Percentiles rank a stretch among this genome's conserved stretches.
Evolutionary conservation across 2,113 vertebrate genomes (phyloP).

Genomic region (Daubentonia madagascariensis): DNA sequence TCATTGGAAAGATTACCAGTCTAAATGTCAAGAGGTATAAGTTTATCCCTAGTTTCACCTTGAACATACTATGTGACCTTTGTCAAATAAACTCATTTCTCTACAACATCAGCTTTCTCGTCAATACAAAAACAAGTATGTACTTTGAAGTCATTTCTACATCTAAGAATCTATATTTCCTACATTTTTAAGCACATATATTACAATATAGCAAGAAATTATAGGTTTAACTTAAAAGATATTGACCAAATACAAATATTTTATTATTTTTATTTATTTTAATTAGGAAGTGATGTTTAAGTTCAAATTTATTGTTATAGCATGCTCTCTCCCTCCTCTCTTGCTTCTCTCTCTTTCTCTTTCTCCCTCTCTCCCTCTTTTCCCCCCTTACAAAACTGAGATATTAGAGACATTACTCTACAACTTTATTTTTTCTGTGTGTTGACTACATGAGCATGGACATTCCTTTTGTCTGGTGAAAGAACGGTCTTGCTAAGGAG

Average conservation of each 20-base stretch:
- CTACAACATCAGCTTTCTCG: background rate
- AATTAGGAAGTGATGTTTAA: background rate
- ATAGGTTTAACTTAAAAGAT: background rate
- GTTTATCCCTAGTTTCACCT: background rate
- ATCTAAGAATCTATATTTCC: background rate
- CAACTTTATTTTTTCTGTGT: background rate
- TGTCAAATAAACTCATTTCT: background rate
- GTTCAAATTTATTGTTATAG: background rate
- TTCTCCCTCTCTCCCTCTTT: background rate
- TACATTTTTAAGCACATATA: background rate
- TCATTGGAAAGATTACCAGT: background rate
- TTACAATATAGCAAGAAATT: background rate
- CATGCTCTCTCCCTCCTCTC: background rate
- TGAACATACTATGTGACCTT: background rate
- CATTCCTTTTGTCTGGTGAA: background rate
- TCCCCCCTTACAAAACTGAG: background rate
- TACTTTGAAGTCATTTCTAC: background rate
- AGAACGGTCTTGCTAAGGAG: too few species aligned
- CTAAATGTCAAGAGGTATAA: background rate
- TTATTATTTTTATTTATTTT: constrained; percentile 1
- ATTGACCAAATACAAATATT: background rate
- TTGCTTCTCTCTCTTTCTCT: background rate
- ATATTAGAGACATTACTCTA: background rate
- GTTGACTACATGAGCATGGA: background rate
- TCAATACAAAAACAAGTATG: background rate